Percentiles rank a stretch among this genome's conserved stretches.
phyloP scores from a whole-genome alignment of 2,888 invertebrate genomes.

The Melinaea menophilus region DNA sequence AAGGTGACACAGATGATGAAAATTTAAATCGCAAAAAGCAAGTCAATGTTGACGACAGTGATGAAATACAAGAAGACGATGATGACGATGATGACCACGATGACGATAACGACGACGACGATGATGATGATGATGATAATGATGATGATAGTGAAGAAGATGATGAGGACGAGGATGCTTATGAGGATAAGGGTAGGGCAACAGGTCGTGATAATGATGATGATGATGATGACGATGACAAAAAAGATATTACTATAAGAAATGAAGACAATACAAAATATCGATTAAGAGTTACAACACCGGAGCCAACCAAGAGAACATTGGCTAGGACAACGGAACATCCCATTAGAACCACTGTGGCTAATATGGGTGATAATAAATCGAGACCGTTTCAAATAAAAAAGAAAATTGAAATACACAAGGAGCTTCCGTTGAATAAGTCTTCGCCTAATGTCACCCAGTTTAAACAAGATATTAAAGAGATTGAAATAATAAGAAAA shows the following conservation, averaged over 20 bases:
- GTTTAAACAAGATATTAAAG: constrained; percentile 67
- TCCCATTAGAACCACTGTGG: constrained; percentile 49
- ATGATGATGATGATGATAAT: constrained; percentile 36
- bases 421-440: constrained; percentile 58
- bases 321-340: constrained; percentile 56
- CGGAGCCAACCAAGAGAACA: constrained; percentile 57
- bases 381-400: constrained; percentile 52
- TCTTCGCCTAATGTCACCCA: constrained; percentile 58
- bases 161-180: constrained; percentile 35
- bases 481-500: constrained; percentile 67
- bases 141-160: constrained; percentile 36
- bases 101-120: constrained; percentile 36
- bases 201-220: constrained; percentile 30
- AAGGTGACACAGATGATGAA: constrained; percentile 33
- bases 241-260: constrained; percentile 18
- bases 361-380: constrained; percentile 40
- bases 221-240: constrained; percentile 30
- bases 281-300: constrained; percentile 41
- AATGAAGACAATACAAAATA: constrained; percentile 18
- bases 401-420: constrained; percentile 67
- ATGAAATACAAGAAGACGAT: constrained; percentile 36
- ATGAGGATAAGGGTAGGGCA: constrained; percentile 34
- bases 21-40: constrained; percentile 33
- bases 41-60: constrained; percentile 34
- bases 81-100: constrained; percentile 37